A percentile compares a stretch with the other conserved stretches of the same genome.
These are phyloP conservation scores for Nebria brevicollis DNA, from an alignment of 2,888 invertebrate genomes.

Conservation along the genomic window DNA sequence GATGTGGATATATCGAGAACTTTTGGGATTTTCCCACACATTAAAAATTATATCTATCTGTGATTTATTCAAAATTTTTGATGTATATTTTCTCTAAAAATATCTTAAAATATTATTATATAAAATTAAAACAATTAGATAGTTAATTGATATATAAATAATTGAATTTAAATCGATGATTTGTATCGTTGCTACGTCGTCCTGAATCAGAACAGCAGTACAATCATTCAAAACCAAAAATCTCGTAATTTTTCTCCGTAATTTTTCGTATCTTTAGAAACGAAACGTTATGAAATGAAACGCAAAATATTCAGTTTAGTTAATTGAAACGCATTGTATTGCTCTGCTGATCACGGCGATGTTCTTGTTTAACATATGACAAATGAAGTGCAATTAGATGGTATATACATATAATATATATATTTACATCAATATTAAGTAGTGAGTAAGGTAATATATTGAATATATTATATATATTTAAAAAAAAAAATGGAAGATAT, in stretches of 20 bases:
- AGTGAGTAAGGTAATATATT: slow-evolving; percentile 64
- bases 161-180: slow-evolving; percentile 46
- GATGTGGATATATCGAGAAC: slow-evolving; percentile 59
- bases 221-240: background rate
- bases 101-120: slow-evolving; percentile 65
- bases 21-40: slow-evolving; percentile 56
- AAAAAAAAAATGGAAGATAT: slow-evolving; percentile 63
- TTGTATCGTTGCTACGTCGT: slow-evolving; percentile 45
- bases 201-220: slow-evolving; percentile 11
- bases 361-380: slow-evolving; percentile 63
- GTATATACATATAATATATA: slow-evolving; percentile 67
- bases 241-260: background rate
- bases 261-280: background rate
- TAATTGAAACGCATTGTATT: background rate
- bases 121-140: slow-evolving; percentile 64
- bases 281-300: background rate
- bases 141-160: slow-evolving; percentile 60
- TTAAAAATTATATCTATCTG: slow-evolving; percentile 68
- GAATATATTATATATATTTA: slow-evolving; percentile 66
- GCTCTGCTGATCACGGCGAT: slow-evolving; percentile 24
- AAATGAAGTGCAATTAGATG: slow-evolving; percentile 73
- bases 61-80: slow-evolving; percentile 70
- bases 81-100: slow-evolving; percentile 71
- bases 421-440: slow-evolving; percentile 68
- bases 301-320: background rate